Evolutionary conservation across 2,888 invertebrate genomes (phyloP).

Genomic region (Acrobasis consociella): DNA sequence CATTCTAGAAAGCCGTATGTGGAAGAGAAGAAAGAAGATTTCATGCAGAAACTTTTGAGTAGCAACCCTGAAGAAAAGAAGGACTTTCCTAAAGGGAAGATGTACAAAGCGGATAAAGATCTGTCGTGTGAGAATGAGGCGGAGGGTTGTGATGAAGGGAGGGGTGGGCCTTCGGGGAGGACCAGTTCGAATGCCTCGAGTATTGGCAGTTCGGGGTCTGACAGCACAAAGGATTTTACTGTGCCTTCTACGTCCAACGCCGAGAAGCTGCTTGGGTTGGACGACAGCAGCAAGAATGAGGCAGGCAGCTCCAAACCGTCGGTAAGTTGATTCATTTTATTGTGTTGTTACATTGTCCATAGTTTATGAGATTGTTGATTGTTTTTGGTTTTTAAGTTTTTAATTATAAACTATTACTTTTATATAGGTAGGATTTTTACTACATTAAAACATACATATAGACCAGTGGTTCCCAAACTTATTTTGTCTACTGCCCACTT

Average conservation of each 20-base stretch:
- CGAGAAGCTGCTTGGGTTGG: constrained; percentile 67
- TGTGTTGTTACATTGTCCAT: background rate
- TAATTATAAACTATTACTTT: too few species aligned
- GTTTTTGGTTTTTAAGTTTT: too few species aligned
- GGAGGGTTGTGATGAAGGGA: constrained; percentile 53
- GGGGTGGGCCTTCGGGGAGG: constrained; percentile 57
- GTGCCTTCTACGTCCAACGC: constrained; percentile 75
- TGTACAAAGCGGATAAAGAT: constrained; percentile 66
- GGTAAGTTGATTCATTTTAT: constrained; percentile 42
- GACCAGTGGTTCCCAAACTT: too few species aligned
- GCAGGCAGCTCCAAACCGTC: constrained; percentile 55
- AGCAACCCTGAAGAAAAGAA: constrained; percentile 67
- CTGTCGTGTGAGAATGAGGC: constrained; percentile 50
- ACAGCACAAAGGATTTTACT: constrained; percentile 63
- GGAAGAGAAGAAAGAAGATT: constrained; percentile 59
- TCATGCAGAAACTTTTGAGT: constrained; percentile 70
- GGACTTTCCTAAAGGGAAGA: constrained; percentile 70
- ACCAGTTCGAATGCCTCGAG: constrained; percentile 72
- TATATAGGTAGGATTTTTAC: too few species aligned
- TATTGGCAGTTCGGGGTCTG: constrained; percentile 65
- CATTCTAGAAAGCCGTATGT: constrained; percentile 51
- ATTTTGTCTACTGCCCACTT: too few species aligned
- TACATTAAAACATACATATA: too few species aligned
- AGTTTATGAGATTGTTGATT: background rate
- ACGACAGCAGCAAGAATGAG: constrained; percentile 50